phyloP scores from a whole-genome alignment of 2,888 invertebrate genomes.

The Onthophagus sagittarius region DNA sequence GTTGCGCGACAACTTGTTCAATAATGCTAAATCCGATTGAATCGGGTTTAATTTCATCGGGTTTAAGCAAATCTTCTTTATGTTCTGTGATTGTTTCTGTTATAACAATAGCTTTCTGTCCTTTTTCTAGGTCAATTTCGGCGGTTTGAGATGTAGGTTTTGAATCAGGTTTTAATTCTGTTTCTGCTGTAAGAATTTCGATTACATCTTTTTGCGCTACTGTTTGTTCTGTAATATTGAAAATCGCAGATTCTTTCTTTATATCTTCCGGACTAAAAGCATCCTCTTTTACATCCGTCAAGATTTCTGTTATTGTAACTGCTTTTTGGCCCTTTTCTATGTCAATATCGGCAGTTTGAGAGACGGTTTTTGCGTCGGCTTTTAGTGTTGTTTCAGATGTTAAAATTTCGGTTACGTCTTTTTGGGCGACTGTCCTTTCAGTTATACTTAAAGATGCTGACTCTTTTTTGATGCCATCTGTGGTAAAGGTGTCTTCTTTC shows the following conservation, averaged over 20 bases:
- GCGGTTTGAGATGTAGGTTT: conserved; percentile 32
- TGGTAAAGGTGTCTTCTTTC: conserved; percentile 38
- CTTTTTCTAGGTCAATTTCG: conserved; percentile 37
- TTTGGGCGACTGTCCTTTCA: conserved; percentile 29
- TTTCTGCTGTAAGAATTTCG: conserved; percentile 23
- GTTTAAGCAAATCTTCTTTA: conserved; percentile 38
- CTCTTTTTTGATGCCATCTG: conserved; percentile 34
- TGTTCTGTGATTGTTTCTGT: conserved; percentile 40
- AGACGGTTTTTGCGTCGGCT: conserved; percentile 15
- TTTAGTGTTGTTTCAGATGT: conserved; percentile 22
- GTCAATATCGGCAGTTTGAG: conserved; percentile 16
- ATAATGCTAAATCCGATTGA: conserved; percentile 33
- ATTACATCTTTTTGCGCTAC: conserved; percentile 28
- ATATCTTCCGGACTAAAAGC: conserved; percentile 35
- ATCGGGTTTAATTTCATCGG: conserved; percentile 33
- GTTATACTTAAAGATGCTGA: conserved; percentile 33
- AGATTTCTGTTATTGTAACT: conserved; percentile 36
- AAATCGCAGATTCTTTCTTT: conserved; percentile 35
- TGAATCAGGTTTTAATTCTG: conserved; percentile 20
- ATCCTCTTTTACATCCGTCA: conserved; percentile 41
- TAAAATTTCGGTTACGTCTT: conserved; percentile 26
- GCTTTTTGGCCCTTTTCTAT: conserved; percentile 28
- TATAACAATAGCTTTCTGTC: conserved; percentile 31
- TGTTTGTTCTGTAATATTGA: conserved; percentile 28
- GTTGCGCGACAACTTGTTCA: conserved; percentile 28